Conservation (phyloP, 2,797 vertebrate species). For the Acipenser transmontanus region DNA sequence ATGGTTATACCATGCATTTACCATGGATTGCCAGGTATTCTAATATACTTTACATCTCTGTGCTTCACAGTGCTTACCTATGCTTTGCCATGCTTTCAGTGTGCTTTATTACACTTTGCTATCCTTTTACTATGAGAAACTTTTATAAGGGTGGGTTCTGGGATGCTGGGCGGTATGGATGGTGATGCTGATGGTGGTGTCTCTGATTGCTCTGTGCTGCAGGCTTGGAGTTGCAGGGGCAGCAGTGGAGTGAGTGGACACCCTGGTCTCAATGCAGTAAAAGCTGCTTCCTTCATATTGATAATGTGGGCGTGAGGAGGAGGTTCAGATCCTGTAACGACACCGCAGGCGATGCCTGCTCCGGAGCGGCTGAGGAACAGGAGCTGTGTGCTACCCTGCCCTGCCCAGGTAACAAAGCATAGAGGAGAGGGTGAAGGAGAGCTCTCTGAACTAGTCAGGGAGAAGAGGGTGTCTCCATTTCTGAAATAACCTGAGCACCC, state of each 20-base stretch:
- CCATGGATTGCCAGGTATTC: too few relatives aligned
- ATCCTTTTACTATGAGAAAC: too few relatives aligned
- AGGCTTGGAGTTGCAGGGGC: conserved; percentile 33
- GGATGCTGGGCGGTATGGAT: too few relatives aligned
- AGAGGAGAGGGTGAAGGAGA: not conserved
- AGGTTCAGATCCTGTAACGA: conserved; percentile 63
- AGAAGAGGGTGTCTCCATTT: too few relatives aligned
- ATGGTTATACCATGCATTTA: too few relatives aligned
- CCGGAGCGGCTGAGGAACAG: conserved; percentile 56
- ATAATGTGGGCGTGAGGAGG: conserved; percentile 54
- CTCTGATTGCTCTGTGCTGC: conserved; percentile 5
- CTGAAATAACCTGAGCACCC: too few relatives aligned
- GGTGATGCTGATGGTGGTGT: not conserved
- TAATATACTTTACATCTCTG: too few relatives aligned
- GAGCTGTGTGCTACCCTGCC: conserved; percentile 67
- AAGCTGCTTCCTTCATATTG: conserved; percentile 69
- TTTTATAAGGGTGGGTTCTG: too few relatives aligned
- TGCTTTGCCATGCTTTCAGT: too few relatives aligned
- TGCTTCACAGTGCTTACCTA: too few relatives aligned
- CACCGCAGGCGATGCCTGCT: conserved; percentile 37
- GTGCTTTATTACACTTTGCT: too few relatives aligned
- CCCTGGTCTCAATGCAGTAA: conserved; percentile 76
- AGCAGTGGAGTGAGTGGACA: conserved; percentile 65
- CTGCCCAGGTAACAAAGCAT: conserved; percentile 59
- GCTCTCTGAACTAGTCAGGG: too few relatives aligned